Conservation (phyloP, 2,888 invertebrate species). For the Serrognathus titanus region DNA sequence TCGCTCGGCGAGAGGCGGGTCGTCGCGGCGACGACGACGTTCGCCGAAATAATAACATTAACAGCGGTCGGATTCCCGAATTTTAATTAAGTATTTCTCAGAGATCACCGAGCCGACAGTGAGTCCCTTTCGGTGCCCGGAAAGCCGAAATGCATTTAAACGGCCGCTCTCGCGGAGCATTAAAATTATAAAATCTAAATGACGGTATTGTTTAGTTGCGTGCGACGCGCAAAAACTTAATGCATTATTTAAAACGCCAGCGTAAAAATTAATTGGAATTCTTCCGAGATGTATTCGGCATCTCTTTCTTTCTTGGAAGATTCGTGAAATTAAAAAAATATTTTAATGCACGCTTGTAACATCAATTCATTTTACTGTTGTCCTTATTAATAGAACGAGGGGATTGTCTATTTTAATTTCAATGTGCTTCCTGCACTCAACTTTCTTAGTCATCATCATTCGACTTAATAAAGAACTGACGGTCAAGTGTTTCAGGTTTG, state of each 20-base stretch:
- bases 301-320: too few relatives aligned
- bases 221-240: conserved; percentile 2
- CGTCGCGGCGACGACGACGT: conserved; percentile 9
- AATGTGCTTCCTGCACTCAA: too few relatives aligned
- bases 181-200: conserved; percentile 18
- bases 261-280: conserved; percentile 16
- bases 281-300: not conserved
- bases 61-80: conserved; percentile 29
- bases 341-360: too few relatives aligned
- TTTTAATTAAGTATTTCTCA: conserved; percentile 32
- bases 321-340: too few relatives aligned
- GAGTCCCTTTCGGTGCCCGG: not conserved
- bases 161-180: conserved; percentile 6
- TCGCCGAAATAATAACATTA: conserved; percentile 30
- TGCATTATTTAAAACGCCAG: conserved; percentile 11
- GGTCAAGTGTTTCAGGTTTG: too few relatives aligned
- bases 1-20: not conserved
- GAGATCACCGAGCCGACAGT: conserved; percentile 19
- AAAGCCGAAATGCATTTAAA: conserved; percentile 7
- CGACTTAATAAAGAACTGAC: too few relatives aligned
- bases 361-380: too few relatives aligned
- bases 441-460: too few relatives aligned
- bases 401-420: too few relatives aligned
- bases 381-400: too few relatives aligned
- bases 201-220: conserved; percentile 9